These are phyloP conservation scores for Zaprionus davidi DNA, from an alignment of 1,140 invertebrate genomes.

Conservation along the genomic window DNA sequence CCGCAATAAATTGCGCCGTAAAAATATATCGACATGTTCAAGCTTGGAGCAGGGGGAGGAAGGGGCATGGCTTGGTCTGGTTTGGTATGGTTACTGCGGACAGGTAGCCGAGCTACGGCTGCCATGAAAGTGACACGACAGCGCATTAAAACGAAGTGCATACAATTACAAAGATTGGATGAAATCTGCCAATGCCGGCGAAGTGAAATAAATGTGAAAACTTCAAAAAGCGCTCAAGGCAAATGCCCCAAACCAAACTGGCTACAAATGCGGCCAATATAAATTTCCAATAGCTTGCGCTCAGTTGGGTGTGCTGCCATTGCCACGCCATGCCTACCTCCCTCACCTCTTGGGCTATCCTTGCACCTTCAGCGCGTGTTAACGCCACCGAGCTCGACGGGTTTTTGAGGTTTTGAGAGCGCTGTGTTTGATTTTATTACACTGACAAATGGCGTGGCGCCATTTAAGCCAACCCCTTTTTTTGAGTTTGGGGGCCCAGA, in stretches of 20 bases:
- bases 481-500: not conserved
- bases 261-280: conserved; percentile 81
- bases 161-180: conserved; percentile 79
- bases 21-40: conserved; percentile 69
- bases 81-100: conserved; percentile 11
- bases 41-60: not conserved
- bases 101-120: conserved; percentile 6
- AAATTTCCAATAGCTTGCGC: conserved; percentile 70
- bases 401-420: conserved; percentile 52
- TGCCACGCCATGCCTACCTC: not conserved
- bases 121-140: conserved; percentile 63
- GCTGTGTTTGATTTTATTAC: conserved; percentile 83
- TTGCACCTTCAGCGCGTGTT: conserved; percentile 18
- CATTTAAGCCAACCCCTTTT: conserved; percentile 79
- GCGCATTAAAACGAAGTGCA: conserved; percentile 75
- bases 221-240: conserved; percentile 79
- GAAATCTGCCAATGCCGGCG: conserved; percentile 52
- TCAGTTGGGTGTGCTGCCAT: conserved; percentile 14
- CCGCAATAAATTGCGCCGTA: conserved; percentile 76
- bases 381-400: conserved; percentile 40
- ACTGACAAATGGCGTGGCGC: conserved; percentile 82
- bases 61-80: not conserved
- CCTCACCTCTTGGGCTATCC: not conserved
- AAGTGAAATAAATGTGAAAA: conserved; percentile 81
- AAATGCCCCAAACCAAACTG: conserved; percentile 55